These are phyloP conservation scores for Drosophila triauraria DNA, from an alignment of 1,140 invertebrate genomes.

Conservation along the genomic window DNA sequence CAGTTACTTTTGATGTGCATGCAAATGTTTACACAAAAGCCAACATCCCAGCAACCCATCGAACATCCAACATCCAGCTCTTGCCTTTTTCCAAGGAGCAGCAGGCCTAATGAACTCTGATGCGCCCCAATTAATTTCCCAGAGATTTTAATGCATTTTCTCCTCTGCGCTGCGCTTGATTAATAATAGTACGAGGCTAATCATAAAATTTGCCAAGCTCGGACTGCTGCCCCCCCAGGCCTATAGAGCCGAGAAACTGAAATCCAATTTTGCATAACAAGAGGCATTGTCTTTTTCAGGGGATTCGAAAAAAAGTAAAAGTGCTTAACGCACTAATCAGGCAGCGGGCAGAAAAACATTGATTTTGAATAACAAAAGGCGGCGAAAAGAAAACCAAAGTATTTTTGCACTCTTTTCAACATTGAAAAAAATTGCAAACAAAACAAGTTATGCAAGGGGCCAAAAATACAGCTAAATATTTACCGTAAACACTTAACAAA, in stretches of 20 bases:
- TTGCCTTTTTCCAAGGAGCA: not conserved
- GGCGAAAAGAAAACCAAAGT: conserved; percentile 20
- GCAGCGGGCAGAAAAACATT: conserved; percentile 17
- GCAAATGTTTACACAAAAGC: conserved; percentile 57
- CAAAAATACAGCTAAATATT: conserved; percentile 41
- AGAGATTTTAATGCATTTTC: conserved; percentile 3
- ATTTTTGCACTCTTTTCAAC: conserved; percentile 24
- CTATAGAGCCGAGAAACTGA: conserved; percentile 28
- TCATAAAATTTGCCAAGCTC: conserved; percentile 16
- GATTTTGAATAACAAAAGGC: conserved; percentile 69
- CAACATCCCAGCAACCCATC: conserved; percentile 11
- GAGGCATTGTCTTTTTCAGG: conserved; percentile 24
- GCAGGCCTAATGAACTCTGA: conserved; percentile 26
- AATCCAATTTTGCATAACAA: conserved; percentile 42
- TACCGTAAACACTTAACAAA: conserved; percentile 55
- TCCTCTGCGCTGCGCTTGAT: conserved; percentile 21
- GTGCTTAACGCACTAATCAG: conserved; percentile 66
- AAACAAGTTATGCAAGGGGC: conserved; percentile 44
- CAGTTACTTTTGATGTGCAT: conserved; percentile 64
- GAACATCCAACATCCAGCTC: conserved; percentile 2
- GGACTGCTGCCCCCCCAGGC: not conserved
- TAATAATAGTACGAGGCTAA: conserved; percentile 7
- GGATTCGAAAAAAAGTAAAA: conserved; percentile 56
- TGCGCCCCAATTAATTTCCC: conserved; percentile 45
- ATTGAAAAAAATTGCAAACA: conserved; percentile 24